A percentile compares a stretch with the other conserved stretches of the same genome.
Conservation (phyloP, 1,140 invertebrate species). For the Drosophila yakuba region DNA sequence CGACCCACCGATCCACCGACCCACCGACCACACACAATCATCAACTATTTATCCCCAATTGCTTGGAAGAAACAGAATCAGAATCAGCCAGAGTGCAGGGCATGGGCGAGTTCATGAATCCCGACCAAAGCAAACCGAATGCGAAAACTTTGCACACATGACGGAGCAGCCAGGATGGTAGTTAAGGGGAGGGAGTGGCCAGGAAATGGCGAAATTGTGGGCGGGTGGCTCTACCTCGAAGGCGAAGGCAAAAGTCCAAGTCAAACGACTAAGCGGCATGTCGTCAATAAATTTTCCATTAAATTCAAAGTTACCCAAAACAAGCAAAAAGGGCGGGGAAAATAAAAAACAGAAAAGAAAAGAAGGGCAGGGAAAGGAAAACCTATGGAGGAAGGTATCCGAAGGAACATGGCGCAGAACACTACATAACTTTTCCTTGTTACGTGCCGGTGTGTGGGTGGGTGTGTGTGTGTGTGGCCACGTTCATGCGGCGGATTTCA, state of each 20-base stretch:
- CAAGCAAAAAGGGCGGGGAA: constrained; percentile 48
- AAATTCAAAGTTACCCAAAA: constrained; percentile 79
- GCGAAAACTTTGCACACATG: constrained; percentile 74
- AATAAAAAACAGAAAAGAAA: constrained; percentile 22
- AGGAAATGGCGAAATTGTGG: constrained; percentile 33
- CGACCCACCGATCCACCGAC: constrained; percentile 8
- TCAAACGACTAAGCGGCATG: constrained; percentile 82
- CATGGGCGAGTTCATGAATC: constrained; percentile 66
- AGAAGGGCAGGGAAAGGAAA: constrained; percentile 34
- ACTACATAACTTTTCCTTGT: constrained; percentile 76
- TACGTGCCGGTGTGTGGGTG: constrained; percentile 16
- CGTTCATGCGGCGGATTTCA: constrained; percentile 13
- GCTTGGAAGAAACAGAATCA: constrained; percentile 24
- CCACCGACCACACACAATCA: constrained; percentile 52
- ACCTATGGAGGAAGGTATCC: constrained; percentile 70
- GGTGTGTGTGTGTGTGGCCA: not conserved
- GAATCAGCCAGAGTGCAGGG: constrained; percentile 49
- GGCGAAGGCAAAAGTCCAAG: constrained; percentile 77
- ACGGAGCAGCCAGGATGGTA: constrained; percentile 42
- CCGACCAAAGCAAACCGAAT: constrained; percentile 62
- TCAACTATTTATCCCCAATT: constrained; percentile 63
- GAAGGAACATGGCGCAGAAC: constrained; percentile 60
- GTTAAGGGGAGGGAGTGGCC: not conserved
- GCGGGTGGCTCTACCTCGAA: constrained; percentile 7
- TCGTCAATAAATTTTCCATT: constrained; percentile 82